These are phyloP conservation scores for Characodon lateralis DNA, from an alignment of 2,797 vertebrate species.

Conservation along the genomic window DNA sequence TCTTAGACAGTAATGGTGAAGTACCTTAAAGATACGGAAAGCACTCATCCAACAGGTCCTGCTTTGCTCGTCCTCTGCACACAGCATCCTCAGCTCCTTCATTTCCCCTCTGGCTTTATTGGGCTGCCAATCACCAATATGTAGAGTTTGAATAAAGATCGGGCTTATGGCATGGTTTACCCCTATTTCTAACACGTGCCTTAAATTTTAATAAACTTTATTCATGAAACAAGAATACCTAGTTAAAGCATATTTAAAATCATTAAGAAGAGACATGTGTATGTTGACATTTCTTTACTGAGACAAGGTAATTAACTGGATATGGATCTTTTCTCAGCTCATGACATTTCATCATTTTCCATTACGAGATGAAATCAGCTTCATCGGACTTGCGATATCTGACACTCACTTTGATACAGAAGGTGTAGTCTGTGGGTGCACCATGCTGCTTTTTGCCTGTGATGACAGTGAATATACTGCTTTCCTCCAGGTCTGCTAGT, in stretches of 20 bases:
- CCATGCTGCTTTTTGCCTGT: slow-evolving; percentile 90
- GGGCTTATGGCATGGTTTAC: background rate
- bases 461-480: slow-evolving; percentile 90
- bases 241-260: background rate
- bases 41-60: slow-evolving; percentile 95
- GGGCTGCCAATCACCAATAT: slow-evolving; percentile 79
- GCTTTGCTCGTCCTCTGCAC: slow-evolving; percentile 94
- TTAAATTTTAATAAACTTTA: background rate
- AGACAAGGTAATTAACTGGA: background rate
- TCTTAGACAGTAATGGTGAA: background rate
- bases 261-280: background rate
- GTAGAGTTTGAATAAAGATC: slow-evolving; percentile 21
- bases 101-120: slow-evolving; percentile 88
- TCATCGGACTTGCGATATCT: slow-evolving; percentile 13
- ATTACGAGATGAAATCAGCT: slow-evolving; percentile 10
- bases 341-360: slow-evolving; percentile 25
- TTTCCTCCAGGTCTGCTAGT: slow-evolving; percentile 93
- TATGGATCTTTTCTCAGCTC: slow-evolving; percentile 23
- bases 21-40: slow-evolving; percentile 95
- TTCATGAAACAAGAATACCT: background rate
- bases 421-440: slow-evolving; percentile 92
- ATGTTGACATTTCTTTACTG: background rate
- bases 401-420: slow-evolving; percentile 93
- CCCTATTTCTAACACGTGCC: background rate
- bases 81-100: slow-evolving; percentile 93